Conservation (phyloP, 2,113 vertebrate genomes). For the Chamaetylas fuelleborni region DNA sequence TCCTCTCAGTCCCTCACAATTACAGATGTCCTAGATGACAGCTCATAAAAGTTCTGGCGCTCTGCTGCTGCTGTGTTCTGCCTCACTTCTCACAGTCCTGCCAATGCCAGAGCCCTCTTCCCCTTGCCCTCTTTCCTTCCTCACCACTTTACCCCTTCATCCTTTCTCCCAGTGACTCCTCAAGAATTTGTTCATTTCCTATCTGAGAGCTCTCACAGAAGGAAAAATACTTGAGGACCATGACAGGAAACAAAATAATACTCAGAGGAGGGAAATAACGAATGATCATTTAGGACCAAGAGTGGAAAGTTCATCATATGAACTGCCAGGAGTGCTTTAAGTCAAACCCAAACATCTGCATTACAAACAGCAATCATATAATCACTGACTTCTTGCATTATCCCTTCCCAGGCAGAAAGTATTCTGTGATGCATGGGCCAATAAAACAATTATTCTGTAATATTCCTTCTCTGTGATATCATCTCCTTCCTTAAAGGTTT, state of each 20-base stretch:
- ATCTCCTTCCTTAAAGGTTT: background rate
- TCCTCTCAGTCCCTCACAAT: background rate
- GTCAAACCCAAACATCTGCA: background rate
- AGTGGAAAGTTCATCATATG: background rate
- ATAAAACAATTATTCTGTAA: background rate
- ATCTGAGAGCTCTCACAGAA: background rate
- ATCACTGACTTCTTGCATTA: background rate
- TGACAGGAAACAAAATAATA: background rate
- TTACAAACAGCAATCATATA: background rate
- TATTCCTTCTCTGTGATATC: background rate
- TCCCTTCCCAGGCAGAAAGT: background rate
- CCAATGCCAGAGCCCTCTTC: background rate
- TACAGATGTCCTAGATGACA: background rate
- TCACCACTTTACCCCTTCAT: background rate
- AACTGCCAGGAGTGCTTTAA: background rate
- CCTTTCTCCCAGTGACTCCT: background rate
- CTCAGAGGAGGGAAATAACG: background rate
- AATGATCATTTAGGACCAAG: background rate
- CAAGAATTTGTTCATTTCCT: constrained; percentile 5
- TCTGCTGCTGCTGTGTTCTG: background rate
- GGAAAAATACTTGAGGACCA: background rate
- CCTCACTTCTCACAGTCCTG: background rate
- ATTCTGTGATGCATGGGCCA: background rate
- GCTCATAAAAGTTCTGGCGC: accelerated
- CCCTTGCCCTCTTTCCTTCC: background rate